phyloP scores from a whole-genome alignment of 2,888 invertebrate genomes.

The Eurytoma adleriae region DNA sequence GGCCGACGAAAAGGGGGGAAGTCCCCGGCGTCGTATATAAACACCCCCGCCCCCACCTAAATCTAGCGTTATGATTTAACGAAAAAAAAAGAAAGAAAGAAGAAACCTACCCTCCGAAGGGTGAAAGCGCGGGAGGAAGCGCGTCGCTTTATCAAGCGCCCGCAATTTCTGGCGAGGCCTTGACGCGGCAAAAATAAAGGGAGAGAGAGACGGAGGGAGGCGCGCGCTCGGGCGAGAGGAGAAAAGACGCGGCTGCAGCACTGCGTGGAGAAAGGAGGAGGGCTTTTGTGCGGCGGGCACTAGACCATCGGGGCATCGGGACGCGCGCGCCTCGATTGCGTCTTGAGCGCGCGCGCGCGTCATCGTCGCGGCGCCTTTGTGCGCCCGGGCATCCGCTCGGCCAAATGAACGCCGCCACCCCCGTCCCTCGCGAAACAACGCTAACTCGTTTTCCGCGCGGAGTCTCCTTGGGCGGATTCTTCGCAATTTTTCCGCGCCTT shows the following conservation, averaged over 20 bases:
- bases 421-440: too few species aligned
- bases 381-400: too few species aligned
- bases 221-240: neutral
- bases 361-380: too few species aligned
- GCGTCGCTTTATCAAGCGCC: constrained; percentile 14
- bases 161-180: constrained; percentile 16
- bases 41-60: neutral
- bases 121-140: neutral
- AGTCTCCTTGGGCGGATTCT: too few species aligned
- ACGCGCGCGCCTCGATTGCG: too few species aligned
- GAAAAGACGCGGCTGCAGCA: neutral
- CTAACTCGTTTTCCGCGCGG: too few species aligned
- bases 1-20: neutral
- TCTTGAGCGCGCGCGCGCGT: too few species aligned
- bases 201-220: neutral
- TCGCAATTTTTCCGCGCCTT: too few species aligned
- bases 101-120: neutral
- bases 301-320: too few species aligned
- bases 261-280: too few species aligned
- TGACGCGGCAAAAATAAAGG: neutral
- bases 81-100: neutral
- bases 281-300: too few species aligned
- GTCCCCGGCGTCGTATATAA: neutral
- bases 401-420: too few species aligned
- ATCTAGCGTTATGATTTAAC: constrained; percentile 26